phyloP scores from a whole-genome alignment of 2,797 vertebrate species.

The Alectoris magna region DNA sequence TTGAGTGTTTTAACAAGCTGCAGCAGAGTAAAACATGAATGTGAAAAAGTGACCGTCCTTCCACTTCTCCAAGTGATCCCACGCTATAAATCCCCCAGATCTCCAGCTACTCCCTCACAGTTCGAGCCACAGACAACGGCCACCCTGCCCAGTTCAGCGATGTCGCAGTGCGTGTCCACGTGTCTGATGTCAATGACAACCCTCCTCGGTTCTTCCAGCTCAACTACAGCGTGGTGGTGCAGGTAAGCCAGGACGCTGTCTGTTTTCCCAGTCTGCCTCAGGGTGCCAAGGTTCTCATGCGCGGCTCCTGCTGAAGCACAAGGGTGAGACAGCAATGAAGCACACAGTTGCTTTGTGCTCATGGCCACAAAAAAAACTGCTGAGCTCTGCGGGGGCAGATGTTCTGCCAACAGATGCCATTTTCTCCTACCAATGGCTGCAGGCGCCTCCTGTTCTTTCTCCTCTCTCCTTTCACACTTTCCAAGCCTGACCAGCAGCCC shows the following conservation, averaged over 20 bases:
- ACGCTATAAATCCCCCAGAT: slow-evolving; percentile 75
- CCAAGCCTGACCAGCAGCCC: not conserved
- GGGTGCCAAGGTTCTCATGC: not conserved
- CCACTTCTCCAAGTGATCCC: slow-evolving; percentile 35
- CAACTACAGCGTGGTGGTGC: slow-evolving; percentile 89
- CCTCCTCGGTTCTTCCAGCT: slow-evolving; percentile 92
- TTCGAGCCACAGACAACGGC: slow-evolving; percentile 91
- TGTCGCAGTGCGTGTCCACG: slow-evolving; percentile 80
- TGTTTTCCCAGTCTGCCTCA: not conserved
- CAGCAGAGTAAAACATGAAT: not conserved
- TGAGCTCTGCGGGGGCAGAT: not conserved
- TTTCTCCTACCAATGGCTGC: not conserved
- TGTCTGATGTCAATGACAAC: slow-evolving; percentile 95
- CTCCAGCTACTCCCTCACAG: slow-evolving; percentile 89
- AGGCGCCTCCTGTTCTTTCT: not conserved
- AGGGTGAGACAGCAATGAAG: not conserved
- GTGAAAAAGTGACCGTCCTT: not conserved
- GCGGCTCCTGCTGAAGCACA: not conserved
- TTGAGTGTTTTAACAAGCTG: not conserved
- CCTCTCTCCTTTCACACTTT: not conserved
- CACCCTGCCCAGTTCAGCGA: slow-evolving; percentile 87
- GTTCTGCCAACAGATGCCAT: not conserved
- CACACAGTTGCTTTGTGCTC: not conserved
- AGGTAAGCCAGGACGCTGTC: slow-evolving; percentile 78
- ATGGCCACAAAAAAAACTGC: not conserved